phyloP scores from a whole-genome alignment of 2,888 invertebrate genomes.

The Oasisia sp. region DNA sequence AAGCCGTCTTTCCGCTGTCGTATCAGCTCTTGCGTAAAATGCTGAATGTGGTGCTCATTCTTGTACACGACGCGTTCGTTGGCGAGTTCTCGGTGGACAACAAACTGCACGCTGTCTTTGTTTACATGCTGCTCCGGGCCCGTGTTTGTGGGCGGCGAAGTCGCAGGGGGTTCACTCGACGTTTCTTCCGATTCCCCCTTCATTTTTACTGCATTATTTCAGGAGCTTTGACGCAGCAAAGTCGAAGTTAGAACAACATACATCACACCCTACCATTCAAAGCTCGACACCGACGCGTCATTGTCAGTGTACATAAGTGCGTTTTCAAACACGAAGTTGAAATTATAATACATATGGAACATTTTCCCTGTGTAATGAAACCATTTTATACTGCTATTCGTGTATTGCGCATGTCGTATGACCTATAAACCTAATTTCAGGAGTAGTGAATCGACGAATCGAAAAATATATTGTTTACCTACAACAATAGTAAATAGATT shows the following conservation, averaged over 20 bases:
- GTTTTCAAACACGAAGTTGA: neutral
- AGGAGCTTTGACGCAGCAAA: neutral
- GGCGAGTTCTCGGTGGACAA: neutral
- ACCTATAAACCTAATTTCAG: neutral
- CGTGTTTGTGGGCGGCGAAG: neutral
- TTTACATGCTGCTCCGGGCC: neutral
- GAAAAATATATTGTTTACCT: neutral
- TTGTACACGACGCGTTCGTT: constrained; percentile 5
- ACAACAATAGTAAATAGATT: neutral
- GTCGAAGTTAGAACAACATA: neutral
- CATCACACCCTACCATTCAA: neutral
- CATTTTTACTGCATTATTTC: neutral
- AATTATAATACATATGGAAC: neutral
- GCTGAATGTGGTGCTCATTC: neutral
- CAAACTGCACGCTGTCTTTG: neutral
- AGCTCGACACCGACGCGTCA: neutral
- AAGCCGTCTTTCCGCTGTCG: neutral
- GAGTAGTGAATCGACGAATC: constrained; percentile 17
- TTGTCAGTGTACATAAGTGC: neutral
- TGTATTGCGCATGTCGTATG: neutral
- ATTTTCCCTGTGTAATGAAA: constrained; percentile 2
- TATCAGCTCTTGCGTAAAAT: constrained; percentile 11
- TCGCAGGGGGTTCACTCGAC: neutral
- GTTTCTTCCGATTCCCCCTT: neutral
- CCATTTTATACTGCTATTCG: neutral